Base-by-base conservation (phyloP, 2,888 invertebrate genomes). In the Invenusta paracnida region DNA sequence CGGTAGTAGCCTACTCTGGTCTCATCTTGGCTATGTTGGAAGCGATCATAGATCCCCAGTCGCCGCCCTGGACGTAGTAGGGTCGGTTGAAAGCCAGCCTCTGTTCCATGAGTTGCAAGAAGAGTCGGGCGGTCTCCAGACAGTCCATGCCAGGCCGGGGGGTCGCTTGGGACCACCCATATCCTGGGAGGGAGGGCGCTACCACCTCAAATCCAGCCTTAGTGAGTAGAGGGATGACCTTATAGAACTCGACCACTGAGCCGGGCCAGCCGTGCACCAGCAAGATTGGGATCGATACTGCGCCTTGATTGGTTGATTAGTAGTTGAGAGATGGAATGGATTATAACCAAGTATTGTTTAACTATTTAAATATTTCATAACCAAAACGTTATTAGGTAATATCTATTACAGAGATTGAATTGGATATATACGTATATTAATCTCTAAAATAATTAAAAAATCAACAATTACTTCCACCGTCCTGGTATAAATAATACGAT, bases 211-310 rank as follows among this genome's bases (percentile, higher is more conserved):
- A 92, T n/a, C 90, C 90, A 81, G 48, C 30, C 28, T 27, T 30
- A 31, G 30, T 29, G n/a, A 88, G 85, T 27, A 87, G 83, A 28
- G 92, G 91, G 28, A 92, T 88, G 67, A 95, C 90, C 85, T 94
- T 94, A 89, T 95, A 94, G 90, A 95, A 96, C 91, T 96, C 95
- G 0, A 94, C 93, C 0, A 96, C 91, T 0, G 95, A 95, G 0
- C 95, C 95, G 0, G 96, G 96, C 96, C 96, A 96, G 27, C 96
- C 95, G 88, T 96, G 96, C 23, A 95, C 90, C 81, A 96, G 86
- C 0, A 96, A 90, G 11, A 96, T 88, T 0, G 96, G 95, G 0
- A 82, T 84, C 82, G 30, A 79, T 82, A 73, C 67, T 23, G 28
- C 17, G 1, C 31, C 84, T 84, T 5, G 23, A 13, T 13, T 79